Conservation (phyloP, 37 sponge, comb jelly and placozoan species). For the Theonella swinhoei region DNA sequence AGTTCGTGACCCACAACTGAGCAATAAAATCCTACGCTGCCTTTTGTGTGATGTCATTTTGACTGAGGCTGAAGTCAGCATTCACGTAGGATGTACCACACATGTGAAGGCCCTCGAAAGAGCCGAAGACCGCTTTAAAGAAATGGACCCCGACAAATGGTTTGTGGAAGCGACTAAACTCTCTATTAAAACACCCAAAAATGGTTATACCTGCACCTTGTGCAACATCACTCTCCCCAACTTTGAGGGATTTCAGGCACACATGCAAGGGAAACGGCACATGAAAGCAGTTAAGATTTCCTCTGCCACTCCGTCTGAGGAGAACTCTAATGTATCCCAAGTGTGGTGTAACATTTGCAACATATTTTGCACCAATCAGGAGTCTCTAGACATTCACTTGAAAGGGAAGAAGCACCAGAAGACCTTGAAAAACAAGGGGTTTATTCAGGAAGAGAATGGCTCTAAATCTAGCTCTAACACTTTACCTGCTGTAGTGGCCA, state of each 20-base stretch:
- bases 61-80: neutral
- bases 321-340: neutral
- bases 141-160: too few relatives aligned
- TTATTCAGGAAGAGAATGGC: neutral
- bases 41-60: conserved; percentile 10
- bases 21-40: conserved; percentile 7
- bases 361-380: neutral
- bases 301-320: neutral
- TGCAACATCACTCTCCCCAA: conserved; percentile 5
- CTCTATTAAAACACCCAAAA: too few relatives aligned
- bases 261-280: conserved; percentile 21
- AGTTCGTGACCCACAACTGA: neutral
- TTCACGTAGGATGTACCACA: neutral
- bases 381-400: conserved; percentile 19
- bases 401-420: conserved; percentile 23
- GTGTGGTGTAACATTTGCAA: conserved; percentile 31
- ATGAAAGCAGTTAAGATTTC: conserved; percentile 3
- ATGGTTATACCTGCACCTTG: conserved; percentile 1
- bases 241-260: neutral
- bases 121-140: too few relatives aligned
- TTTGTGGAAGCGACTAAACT: too few relatives aligned
- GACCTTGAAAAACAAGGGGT: neutral
- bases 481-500: too few relatives aligned
- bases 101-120: neutral
- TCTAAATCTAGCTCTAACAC: too few relatives aligned